phyloP scores from a whole-genome alignment of 2,113 vertebrate genomes.

The Andinoacara biseriatus region DNA sequence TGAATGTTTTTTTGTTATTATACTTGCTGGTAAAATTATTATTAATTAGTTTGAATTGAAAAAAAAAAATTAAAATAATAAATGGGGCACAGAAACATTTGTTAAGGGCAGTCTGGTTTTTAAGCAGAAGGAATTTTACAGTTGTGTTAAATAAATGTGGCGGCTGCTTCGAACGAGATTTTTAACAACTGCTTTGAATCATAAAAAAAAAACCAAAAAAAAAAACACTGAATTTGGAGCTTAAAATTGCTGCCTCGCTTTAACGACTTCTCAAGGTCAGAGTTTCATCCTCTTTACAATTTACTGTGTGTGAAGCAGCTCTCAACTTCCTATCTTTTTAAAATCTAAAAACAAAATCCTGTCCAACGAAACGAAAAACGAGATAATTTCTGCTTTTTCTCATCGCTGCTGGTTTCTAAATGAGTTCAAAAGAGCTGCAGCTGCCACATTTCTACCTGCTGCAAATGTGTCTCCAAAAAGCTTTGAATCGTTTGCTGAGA shows the following conservation, averaged over 20 bases:
- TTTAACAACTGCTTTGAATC: not conserved
- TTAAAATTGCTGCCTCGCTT: not conserved
- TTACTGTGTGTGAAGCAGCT: not conserved
- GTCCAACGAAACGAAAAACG: slow-evolving; percentile 58
- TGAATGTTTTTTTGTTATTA: not conserved
- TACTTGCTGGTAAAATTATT: not conserved
- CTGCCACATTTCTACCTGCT: not conserved
- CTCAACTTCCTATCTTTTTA: slow-evolving; percentile 21
- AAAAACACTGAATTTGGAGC: not conserved
- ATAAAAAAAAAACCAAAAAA: not conserved
- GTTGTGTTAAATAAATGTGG: slow-evolving; percentile 15
- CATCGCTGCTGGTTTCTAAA: slow-evolving; percentile 1
- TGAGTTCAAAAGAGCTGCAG: slow-evolving; percentile 11
- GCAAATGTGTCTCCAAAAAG: not conserved
- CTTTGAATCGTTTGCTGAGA: slow-evolving; percentile 7
- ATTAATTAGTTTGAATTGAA: not conserved
- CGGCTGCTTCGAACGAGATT: not conserved
- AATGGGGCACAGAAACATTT: not conserved
- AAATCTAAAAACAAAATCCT: slow-evolving; percentile 33
- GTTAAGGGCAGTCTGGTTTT: not conserved
- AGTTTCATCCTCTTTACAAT: not conserved
- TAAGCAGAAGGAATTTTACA: not conserved
- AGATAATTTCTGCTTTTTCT: not conserved
- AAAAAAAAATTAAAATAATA: not conserved
- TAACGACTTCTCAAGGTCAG: not conserved